A percentile compares a stretch with the other conserved stretches of the same genome.
Conservation (phyloP, 2,888 invertebrate genomes). For the Ditylenchus weischeri region DNA sequence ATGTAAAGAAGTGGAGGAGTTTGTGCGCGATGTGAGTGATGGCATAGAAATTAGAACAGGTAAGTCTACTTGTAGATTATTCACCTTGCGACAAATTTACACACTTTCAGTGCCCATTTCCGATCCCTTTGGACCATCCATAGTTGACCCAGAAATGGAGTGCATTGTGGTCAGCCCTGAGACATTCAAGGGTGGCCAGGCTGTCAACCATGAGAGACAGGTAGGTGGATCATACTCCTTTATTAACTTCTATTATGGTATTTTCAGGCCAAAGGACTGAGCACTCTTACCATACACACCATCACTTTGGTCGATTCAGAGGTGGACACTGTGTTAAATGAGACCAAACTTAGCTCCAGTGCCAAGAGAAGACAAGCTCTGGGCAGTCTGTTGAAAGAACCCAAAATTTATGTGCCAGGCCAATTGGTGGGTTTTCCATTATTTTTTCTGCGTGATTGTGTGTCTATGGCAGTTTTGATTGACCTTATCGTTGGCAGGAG, state of each 20-base stretch:
- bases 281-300: constrained; percentile 70
- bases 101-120: constrained; percentile 73
- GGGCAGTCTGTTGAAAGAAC: constrained; percentile 72
- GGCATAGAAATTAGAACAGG: constrained; percentile 63
- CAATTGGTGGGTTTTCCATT: constrained; percentile 13
- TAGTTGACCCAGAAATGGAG: constrained; percentile 64
- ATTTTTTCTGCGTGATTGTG: neutral
- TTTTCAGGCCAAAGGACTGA: constrained; percentile 62
- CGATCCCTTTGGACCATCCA: constrained; percentile 91
- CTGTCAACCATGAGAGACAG: constrained; percentile 77
- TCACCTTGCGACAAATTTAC: no score
- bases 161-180: constrained; percentile 85
- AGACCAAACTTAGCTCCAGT: constrained; percentile 87
- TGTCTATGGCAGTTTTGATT: no score
- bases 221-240: constrained; percentile 42
- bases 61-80: no score
- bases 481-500: no score
- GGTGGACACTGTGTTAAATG: constrained; percentile 68
- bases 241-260: neutral
- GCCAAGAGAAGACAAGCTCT: constrained; percentile 79
- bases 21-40: constrained; percentile 78
- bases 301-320: constrained; percentile 70
- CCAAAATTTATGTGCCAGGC: constrained; percentile 51
- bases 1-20: constrained; percentile 71
- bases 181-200: constrained; percentile 76